These are phyloP conservation scores for Eubucco bourcierii DNA, from an alignment of 2,113 vertebrate species.

Conservation along the genomic window DNA sequence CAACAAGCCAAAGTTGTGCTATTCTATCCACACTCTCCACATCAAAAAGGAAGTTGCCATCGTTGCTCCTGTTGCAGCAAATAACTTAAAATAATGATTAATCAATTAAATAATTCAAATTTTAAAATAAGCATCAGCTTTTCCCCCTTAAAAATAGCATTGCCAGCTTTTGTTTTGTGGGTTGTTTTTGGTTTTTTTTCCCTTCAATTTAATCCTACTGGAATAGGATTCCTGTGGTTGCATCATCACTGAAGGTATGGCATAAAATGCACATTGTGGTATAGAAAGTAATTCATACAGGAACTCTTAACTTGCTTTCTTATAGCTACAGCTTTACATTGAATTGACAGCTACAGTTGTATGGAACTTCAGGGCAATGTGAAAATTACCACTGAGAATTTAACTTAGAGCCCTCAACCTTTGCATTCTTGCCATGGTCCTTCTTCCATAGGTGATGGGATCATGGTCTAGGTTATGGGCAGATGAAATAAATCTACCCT, in stretches of 20 bases:
- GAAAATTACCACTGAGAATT: neutral
- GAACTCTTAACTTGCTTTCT: neutral
- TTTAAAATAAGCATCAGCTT: neutral
- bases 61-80: neutral
- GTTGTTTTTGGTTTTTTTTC: too few relatives aligned
- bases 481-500: neutral
- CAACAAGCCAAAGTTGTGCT: neutral
- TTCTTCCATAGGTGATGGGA: neutral
- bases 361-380: neutral
- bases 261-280: neutral
- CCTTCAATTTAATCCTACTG: neutral
- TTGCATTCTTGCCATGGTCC: neutral
- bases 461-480: neutral
- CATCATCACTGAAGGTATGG: rapidly evolving
- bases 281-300: neutral
- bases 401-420: neutral
- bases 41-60: neutral
- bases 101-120: too few relatives aligned
- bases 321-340: neutral
- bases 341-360: neutral
- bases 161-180: neutral
- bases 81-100: neutral
- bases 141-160: neutral
- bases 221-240: neutral
- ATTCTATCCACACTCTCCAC: neutral